Conservation (phyloP, 1,140 invertebrate species). For the Eufriesea mexicana region DNA sequence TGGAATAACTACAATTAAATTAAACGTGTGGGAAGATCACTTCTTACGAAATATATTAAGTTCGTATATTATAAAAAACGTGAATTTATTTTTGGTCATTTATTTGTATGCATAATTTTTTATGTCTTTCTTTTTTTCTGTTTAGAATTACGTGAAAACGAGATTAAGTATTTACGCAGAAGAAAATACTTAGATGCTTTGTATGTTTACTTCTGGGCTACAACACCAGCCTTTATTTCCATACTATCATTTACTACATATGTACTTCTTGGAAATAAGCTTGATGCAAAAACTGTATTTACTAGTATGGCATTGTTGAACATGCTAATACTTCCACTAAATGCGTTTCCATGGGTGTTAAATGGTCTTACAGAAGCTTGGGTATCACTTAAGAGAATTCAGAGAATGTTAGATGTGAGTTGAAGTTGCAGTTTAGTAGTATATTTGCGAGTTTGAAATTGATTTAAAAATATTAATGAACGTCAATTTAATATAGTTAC, state of each 20-base stretch:
- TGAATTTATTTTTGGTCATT: conserved; percentile 8
- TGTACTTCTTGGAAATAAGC: conserved; percentile 89
- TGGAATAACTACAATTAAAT: conserved; percentile 95
- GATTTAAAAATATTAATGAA: conserved; percentile 34
- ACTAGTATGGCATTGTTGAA: conserved; percentile 97
- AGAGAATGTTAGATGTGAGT: conserved; percentile 88
- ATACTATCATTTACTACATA: conserved; percentile 96
- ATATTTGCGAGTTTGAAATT: neutral
- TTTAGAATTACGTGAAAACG: conserved; percentile 85
- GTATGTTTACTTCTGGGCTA: conserved; percentile 99
- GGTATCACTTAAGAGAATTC: conserved; percentile 93
- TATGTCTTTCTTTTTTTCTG: conserved; percentile 57
- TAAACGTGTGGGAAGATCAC: conserved; percentile 96
- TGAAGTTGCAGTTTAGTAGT: neutral
- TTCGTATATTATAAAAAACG: conserved; percentile 67
- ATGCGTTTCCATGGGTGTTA: conserved; percentile 99
- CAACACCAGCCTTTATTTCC: conserved; percentile 97
- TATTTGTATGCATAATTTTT: neutral
- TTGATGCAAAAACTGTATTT: conserved; percentile 95
- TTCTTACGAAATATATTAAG: conserved; percentile 85
- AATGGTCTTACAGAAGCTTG: conserved; percentile 97
- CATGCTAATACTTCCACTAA: conserved; percentile 97
- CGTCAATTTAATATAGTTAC: conserved; percentile 81
- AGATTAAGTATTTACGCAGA: conserved; percentile 90
- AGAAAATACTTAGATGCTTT: conserved; percentile 99